Base-by-base conservation (phyloP, 2,888 invertebrate species). In the Cheilosia grossa region DNA sequence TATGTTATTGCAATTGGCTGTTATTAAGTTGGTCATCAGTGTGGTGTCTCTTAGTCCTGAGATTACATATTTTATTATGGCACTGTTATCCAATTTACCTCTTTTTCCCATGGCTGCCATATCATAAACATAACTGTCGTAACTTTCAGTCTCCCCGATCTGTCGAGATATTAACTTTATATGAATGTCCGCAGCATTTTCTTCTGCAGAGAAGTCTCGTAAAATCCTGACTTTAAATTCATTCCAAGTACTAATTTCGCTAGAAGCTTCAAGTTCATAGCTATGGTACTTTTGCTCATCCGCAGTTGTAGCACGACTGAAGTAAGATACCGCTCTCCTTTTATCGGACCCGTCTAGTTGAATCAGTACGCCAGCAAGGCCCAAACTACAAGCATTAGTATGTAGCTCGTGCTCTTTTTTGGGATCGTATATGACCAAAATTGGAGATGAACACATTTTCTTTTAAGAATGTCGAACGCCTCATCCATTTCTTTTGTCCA, bases 391-490 rank as follows among this genome's bases (percentile, higher is more conserved):
- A 1, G 79, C 82, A n/a, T 78, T 77, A 0, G 70, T 86, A 54
- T 86, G 86, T 6, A 77, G 21, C 51, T 81, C 64, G 17, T 77
- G 77, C 21, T 66, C 49, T 10, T 56, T 37, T 44, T 70, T 58
- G 1, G 66, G 82, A 58, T 82, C 42, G 40, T 70, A 77, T 21
- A 82, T 70, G n/a, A 27, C n/a, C n/a, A n/a, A n/a, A n/a, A n/a
- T n/a, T n/a, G n/a, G n/a, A n/a, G n/a, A n/a, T n/a, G n/a, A n/a
- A n/a, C n/a, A n/a, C n/a, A n/a, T n/a, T n/a, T n/a, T n/a, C n/a
- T n/a, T n/a, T n/a, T n/a, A n/a, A n/a, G n/a, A n/a, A n/a, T n/a
- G n/a, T n/a, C n/a, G n/a, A n/a, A n/a, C n/a, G n/a, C n/a, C n/a
- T n/a, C n/a, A n/a, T n/a, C n/a, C n/a, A n/a, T n/a, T n/a, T n/a